phyloP scores from a whole-genome alignment of 2,888 invertebrate species.

The Drosophila neonasuta region DNA sequence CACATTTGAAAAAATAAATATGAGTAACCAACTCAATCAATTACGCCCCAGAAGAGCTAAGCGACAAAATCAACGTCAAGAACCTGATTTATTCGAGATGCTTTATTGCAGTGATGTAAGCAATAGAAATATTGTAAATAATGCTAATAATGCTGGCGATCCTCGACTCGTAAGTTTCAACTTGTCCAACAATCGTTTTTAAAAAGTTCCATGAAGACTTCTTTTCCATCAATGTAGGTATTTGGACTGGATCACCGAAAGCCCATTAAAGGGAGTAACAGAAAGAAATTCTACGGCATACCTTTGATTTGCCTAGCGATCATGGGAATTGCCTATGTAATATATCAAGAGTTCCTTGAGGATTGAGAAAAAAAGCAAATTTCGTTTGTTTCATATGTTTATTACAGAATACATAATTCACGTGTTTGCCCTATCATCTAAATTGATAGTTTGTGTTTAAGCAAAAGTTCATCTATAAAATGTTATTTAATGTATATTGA shows the following conservation, averaged over 20 bases:
- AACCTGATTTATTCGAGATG: conserved; percentile 6
- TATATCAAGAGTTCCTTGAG: neutral
- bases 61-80: neutral
- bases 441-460: conserved; percentile 21
- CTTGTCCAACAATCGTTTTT: too few species aligned
- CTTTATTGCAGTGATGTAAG: conserved; percentile 1
- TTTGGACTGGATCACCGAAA: neutral
- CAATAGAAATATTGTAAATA: neutral
- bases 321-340: neutral
- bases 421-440: conserved; percentile 21
- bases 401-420: conserved; percentile 37
- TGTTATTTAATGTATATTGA: conserved; percentile 15
- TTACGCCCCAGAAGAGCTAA: neutral
- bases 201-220: too few species aligned
- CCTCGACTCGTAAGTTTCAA: neutral
- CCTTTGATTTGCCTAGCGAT: neutral
- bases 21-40: neutral
- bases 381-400: conserved; percentile 31
- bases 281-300: neutral
- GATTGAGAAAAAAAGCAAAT: neutral
- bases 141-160: neutral
- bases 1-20: neutral
- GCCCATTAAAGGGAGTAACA: neutral
- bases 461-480: conserved; percentile 17
- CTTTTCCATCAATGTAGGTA: neutral